Evolutionary conservation across 2,888 invertebrate genomes (phyloP), one percentile per base, ranked within the genome.

Genomic region (Hartigia nigra): DNA sequence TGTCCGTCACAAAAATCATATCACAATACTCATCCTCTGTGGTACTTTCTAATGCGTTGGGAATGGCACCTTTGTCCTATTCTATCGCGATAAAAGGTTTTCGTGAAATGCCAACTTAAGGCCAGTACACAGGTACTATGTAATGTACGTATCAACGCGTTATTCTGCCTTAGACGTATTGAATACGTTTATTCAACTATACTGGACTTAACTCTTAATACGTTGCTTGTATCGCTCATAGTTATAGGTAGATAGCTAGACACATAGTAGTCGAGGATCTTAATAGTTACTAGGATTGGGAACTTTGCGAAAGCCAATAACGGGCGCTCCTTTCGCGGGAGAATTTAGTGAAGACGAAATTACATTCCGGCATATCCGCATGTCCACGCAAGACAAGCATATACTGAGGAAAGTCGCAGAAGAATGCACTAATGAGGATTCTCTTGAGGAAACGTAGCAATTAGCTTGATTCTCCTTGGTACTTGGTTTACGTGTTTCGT

Each of bases 331-430:
- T 76, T 77, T 36, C 70, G 37, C 82, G 81, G 82, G 83, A 85
- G 88, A 88, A 90, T 89, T 88, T 88, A 87, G 86, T 86, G 84
- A 84, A 88, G 88, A 86, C 88, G 86, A 91, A 91, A 91, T 91
- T 91, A 90, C 90, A 91, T 91, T 91, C 91, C 91, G 84, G 82
- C 85, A 84, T 77, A 86, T 86, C 86, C 84, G 83, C 84, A 81
- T 86, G 84, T 86, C 82, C 83, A 81, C 77, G 72, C 82, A 84
- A 35, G 75, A 31, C 75, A 70, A 74, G 70, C 12, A 75, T 69
- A 76, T 77, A 78, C 78, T 76, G 76, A 80, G 78, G 35, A 74
- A 70, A 74, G 39, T 72, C 70, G 78, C 23, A 76, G 78, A 83
- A 85, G 86, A 88, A 88, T 88, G 85, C 85, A 84, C 86, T 87